These are phyloP conservation scores for Rhogogaster chlorosoma DNA, from an alignment of 2,888 invertebrate species.

Conservation along the genomic window DNA sequence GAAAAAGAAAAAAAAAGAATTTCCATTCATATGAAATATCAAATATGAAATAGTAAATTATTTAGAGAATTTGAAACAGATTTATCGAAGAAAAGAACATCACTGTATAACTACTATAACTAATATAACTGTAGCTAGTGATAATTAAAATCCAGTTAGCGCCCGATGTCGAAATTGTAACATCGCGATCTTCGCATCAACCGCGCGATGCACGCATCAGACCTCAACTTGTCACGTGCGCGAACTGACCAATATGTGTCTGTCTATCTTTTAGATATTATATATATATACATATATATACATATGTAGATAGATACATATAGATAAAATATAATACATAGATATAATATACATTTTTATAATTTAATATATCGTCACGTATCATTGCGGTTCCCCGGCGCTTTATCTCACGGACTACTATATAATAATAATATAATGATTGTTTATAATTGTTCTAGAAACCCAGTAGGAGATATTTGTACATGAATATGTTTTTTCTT, in stretches of 20 bases:
- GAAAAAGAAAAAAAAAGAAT: no score
- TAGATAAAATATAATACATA: background rate
- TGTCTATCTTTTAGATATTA: no score
- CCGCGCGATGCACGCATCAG: slow-evolving; percentile 17
- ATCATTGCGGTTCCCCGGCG: background rate
- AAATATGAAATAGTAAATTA: no score
- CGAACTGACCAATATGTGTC: background rate
- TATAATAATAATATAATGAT: background rate
- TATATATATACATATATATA: background rate
- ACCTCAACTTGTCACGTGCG: slow-evolving; percentile 23
- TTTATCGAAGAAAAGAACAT: no score
- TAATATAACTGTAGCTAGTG: background rate
- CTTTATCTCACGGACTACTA: background rate
- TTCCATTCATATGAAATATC: no score
- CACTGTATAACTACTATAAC: background rate
- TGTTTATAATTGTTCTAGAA: background rate
- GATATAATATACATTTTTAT: no score
- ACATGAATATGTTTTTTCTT: background rate
- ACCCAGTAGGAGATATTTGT: background rate
- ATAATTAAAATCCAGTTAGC: background rate
- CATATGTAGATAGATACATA: background rate
- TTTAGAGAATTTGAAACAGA: no score
- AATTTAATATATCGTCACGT: background rate
- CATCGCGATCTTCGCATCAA: no score
- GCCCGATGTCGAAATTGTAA: slow-evolving; percentile 13